phyloP scores from a whole-genome alignment of 2,888 invertebrate species.

The Drosophila barbarae region DNA sequence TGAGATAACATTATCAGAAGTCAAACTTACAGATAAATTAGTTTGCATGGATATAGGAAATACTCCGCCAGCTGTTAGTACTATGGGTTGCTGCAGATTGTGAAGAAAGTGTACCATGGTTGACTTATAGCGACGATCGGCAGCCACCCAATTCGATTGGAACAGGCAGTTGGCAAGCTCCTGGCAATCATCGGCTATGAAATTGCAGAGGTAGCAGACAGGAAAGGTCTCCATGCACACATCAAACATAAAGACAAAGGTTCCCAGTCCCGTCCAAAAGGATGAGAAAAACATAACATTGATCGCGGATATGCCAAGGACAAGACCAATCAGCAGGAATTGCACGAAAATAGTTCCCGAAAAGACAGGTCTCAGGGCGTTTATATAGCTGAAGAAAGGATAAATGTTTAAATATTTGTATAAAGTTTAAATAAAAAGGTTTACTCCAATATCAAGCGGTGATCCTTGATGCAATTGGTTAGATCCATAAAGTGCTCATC shows the following conservation, averaged over 20 bases:
- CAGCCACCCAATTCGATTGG: slow-evolving; percentile 56
- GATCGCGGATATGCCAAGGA: slow-evolving; percentile 46
- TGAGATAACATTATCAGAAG: too few relatives aligned
- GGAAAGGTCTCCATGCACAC: slow-evolving; percentile 56
- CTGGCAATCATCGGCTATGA: slow-evolving; percentile 41
- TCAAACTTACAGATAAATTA: too few relatives aligned
- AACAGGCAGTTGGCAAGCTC: slow-evolving; percentile 50
- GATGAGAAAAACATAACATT: slow-evolving; percentile 57
- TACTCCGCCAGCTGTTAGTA: slow-evolving; percentile 55
- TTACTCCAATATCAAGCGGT: slow-evolving; percentile 49
- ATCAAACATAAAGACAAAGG: slow-evolving; percentile 31
- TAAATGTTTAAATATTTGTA: too few relatives aligned
- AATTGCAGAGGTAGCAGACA: slow-evolving; percentile 58
- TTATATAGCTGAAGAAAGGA: slow-evolving; percentile 39
- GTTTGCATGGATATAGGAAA: slow-evolving; percentile 53
- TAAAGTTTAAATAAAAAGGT: background rate
- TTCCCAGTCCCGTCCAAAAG: slow-evolving; percentile 41
- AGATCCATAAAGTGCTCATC: slow-evolving; percentile 43
- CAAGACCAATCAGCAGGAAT: slow-evolving; percentile 52
- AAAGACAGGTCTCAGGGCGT: slow-evolving; percentile 43
- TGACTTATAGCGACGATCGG: slow-evolving; percentile 41
- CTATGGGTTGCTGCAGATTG: slow-evolving; percentile 58
- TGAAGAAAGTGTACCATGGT: slow-evolving; percentile 53
- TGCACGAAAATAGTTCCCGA: slow-evolving; percentile 57
- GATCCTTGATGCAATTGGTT: slow-evolving; percentile 48